Conservation (phyloP, 2,888 invertebrate genomes). For the Meghimatium bilineatum region DNA sequence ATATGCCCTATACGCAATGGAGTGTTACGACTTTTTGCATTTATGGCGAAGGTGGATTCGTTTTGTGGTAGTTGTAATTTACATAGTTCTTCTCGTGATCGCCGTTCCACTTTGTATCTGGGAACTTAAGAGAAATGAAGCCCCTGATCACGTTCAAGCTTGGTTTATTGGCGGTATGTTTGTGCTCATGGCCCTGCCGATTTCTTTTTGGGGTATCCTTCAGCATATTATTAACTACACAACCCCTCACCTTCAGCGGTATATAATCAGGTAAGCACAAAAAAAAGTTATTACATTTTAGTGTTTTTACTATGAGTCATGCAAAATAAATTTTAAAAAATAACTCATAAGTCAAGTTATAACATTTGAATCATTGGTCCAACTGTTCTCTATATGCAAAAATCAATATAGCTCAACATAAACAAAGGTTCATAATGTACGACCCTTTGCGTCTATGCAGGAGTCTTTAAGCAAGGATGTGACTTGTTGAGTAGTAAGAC, state of each 20-base stretch:
- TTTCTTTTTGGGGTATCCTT: constrained; percentile 95
- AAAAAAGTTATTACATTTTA: no score
- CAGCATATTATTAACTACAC: constrained; percentile 96
- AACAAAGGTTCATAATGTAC: no score
- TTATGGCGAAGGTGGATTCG: constrained; percentile 93
- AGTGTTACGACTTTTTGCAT: constrained; percentile 58
- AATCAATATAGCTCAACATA: no score
- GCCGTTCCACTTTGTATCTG: constrained; percentile 89
- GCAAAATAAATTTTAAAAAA: no score
- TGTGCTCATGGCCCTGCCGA: constrained; percentile 91
- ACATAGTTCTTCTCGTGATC: constrained; percentile 88
- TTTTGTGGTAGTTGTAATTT: constrained; percentile 87
- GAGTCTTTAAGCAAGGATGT: no score
- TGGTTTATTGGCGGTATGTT: constrained; percentile 93
- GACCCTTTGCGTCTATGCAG: no score
- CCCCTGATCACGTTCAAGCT: constrained; percentile 85
- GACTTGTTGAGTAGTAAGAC: no score
- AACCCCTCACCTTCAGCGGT: constrained; percentile 92
- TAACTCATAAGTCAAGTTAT: no score
- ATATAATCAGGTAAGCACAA: constrained; percentile 87
- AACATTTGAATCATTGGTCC: no score
- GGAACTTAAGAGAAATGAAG: constrained; percentile 85
- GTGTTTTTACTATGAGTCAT: neutral
- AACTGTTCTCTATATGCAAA: no score
- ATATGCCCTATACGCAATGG: no score